Conservation (phyloP, 2,113 vertebrate species). For the Planiliza haematocheilus region DNA sequence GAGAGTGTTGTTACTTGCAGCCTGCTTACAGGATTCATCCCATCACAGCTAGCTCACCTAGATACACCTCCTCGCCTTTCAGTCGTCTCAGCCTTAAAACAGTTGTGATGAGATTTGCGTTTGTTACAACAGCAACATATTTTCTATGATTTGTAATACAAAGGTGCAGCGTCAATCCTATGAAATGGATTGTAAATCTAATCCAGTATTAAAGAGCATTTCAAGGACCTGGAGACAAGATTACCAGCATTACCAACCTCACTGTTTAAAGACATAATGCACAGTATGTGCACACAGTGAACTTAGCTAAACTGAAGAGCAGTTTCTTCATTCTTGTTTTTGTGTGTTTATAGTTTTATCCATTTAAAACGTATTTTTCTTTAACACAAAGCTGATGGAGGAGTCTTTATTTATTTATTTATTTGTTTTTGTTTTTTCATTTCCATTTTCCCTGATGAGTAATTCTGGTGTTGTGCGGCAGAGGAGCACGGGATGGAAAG, state of each 20-base stretch:
- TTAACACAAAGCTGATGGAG: constrained; percentile 46
- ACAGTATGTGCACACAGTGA: background rate
- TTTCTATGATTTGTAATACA: constrained; percentile 66
- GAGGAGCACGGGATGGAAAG: constrained; percentile 41
- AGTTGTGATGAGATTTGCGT: constrained; percentile 78
- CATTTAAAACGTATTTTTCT: constrained; percentile 23
- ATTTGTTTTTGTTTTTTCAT: constrained; percentile 28
- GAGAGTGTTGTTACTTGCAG: background rate
- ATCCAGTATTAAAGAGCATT: constrained; percentile 64
- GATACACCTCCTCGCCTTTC: constrained; percentile 16
- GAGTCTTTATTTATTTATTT: no score
- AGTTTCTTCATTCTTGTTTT: background rate
- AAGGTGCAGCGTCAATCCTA: constrained; percentile 70
- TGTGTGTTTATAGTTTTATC: constrained; percentile 8
- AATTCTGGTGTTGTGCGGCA: constrained; percentile 58
- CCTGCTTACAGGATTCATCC: constrained; percentile 9
- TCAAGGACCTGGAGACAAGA: constrained; percentile 47
- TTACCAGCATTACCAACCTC: constrained; percentile 29
- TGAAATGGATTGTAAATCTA: constrained; percentile 59
- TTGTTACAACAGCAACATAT: constrained; percentile 72
- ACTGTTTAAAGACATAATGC: constrained; percentile 13
- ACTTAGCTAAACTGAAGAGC: background rate
- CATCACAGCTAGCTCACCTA: constrained; percentile 39
- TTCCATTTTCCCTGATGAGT: constrained; percentile 56
- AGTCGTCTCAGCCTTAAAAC: constrained; percentile 59